Percentiles rank a stretch among this genome's conserved stretches.
phyloP scores from a whole-genome alignment of 2,113 vertebrate species.

The Cavia porcellus region DNA sequence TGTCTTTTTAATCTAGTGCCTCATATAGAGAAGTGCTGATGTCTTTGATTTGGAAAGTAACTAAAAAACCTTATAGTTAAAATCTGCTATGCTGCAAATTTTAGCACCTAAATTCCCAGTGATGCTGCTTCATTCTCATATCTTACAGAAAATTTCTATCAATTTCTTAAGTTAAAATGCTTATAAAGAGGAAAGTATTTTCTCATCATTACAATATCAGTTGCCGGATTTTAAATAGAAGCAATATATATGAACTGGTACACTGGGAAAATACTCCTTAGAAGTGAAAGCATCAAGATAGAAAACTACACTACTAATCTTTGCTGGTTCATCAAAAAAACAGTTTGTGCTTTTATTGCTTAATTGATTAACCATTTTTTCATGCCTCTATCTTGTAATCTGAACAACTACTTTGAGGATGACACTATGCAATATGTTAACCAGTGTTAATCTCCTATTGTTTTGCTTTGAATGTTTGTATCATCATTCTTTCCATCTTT shows the following conservation, averaged over 20 bases:
- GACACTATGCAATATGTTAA: too few species aligned
- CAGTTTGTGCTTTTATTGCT: too few species aligned
- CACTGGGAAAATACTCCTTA: background rate
- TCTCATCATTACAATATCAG: background rate
- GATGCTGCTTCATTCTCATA: background rate
- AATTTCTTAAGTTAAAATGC: constrained; percentile 20
- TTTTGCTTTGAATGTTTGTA: too few species aligned
- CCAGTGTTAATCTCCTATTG: too few species aligned
- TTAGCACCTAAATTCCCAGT: background rate
- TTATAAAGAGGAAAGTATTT: background rate
- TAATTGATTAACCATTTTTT: too few species aligned
- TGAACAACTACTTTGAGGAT: too few species aligned
- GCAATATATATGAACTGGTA: background rate
- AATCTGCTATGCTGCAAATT: background rate
- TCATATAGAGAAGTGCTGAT: background rate
- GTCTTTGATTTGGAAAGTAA: background rate
- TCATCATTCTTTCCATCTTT: too few species aligned
- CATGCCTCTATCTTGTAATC: too few species aligned
- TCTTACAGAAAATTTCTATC: background rate
- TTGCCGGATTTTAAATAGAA: background rate
- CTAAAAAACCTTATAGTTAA: background rate
- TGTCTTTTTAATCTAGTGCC: background rate
- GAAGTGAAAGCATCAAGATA: background rate
- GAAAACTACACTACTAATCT: too few species aligned
- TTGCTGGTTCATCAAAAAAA: too few species aligned